A percentile compares a stretch with the other conserved stretches of the same genome.
These are phyloP conservation scores for Aspidapion aeneum DNA, from an alignment of 2,888 invertebrate genomes.

Conservation along the genomic window DNA sequence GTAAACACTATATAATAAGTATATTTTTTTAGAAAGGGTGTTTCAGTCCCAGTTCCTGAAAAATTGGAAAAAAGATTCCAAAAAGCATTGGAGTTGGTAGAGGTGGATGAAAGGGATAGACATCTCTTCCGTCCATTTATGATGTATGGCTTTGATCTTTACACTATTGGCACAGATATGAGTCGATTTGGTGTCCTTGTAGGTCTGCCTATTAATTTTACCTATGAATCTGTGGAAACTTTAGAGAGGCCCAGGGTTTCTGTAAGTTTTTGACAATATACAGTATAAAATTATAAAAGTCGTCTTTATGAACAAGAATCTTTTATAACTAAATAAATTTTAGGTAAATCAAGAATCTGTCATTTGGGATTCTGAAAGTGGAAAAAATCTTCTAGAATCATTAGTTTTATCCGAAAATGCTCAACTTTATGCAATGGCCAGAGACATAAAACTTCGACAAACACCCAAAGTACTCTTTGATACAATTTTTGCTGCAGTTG, in stretches of 20 bases:
- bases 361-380: conserved; percentile 62
- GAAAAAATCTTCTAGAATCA: conserved; percentile 60
- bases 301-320: not conserved
- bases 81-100: conserved; percentile 58
- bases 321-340: conserved; percentile 23
- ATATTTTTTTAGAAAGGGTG: conserved; percentile 56
- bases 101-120: conserved; percentile 52
- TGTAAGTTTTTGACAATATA: too few species aligned
- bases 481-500: conserved; percentile 51
- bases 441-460: conserved; percentile 64
- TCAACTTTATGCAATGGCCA: conserved; percentile 75
- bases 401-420: conserved; percentile 74
- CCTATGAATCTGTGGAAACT: conserved; percentile 53
- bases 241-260: conserved; percentile 58
- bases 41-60: conserved; percentile 54
- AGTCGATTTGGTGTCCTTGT: conserved; percentile 60
- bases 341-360: conserved; percentile 62
- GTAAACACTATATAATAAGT: too few species aligned
- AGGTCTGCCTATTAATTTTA: conserved; percentile 72
- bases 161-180: conserved; percentile 59
- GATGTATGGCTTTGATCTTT: conserved; percentile 69
- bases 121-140: conserved; percentile 62
- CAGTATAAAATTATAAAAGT: not conserved
- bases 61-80: conserved; percentile 52
- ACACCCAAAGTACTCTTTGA: conserved; percentile 58